Base-by-base conservation (phyloP, 2,113 vertebrate genomes). In the Actenoides hombroni region DNA sequence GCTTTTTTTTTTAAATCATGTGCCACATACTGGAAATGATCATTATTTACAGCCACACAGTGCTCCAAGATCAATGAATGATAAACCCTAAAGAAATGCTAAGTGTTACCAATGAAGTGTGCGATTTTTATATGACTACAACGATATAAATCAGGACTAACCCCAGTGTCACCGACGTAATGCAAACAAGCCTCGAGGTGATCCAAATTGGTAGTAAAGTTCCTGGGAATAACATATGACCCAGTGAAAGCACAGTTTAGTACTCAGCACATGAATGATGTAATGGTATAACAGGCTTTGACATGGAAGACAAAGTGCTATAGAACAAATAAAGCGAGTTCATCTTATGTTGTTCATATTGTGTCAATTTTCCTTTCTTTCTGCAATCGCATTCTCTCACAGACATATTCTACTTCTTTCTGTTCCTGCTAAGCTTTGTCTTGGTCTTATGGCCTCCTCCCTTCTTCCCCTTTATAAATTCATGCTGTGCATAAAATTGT, bases 401-500 rank as follows among this genome's bases (percentile, higher is more conserved):
- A 51, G 48, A 63, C 8, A 42, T 57, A 65, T 39, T 97, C 51
- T 59, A 78, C 29, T 26, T 67, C 48, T 7, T 83, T 83, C 65
- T 80, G 18, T 35, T 86, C 69, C 57, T 64, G 54, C 40, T 88
- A 86, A 84, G 44, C 25, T 84, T 90, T 80, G 42, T 83, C 54
- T 79, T 83, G 29, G 49, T 75, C 80, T 90, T 74, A 86, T 0
- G 13, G 48, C 19, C 84, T 85, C 40, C 90, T 87, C 57, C 64
- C 37, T 93, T 94, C 86, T 56, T 88, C 90, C 69, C 33, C 33
- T 83, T 71, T 82, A 70, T 83, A 82, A 96, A 95, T 65, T 96
- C 90, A 93, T 69, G 86, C 84, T 94, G 83, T 69, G 37, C 67
- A 3, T 73, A 90, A 94, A 97, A 92, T 92, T 90, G 96, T 73